Percentiles rank a stretch among this genome's conserved stretches.
phyloP scores from a whole-genome alignment of 64 coral and sea anemone species.

The Dendronephthya gigantea region DNA sequence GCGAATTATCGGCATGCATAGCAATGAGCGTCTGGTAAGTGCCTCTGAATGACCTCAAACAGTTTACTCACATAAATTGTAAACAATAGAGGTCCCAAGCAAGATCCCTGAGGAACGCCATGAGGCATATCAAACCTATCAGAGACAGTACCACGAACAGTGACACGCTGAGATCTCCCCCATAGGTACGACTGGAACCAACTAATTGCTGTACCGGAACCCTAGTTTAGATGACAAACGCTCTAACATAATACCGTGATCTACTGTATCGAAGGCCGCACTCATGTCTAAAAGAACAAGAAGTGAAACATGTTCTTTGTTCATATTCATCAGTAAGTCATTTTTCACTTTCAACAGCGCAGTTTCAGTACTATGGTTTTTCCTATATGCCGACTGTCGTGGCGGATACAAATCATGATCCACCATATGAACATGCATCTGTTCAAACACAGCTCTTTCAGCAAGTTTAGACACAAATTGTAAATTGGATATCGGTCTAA shows the following conservation, averaged over 20 bases:
- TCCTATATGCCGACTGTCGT: background rate
- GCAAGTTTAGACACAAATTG: background rate
- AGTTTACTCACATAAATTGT: no score
- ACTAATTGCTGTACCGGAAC: background rate
- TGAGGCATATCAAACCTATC: background rate
- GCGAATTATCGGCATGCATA: no score
- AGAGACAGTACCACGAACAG: slow-evolving; percentile 18
- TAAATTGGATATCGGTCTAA: background rate
- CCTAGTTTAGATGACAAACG: background rate
- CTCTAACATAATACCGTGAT: slow-evolving; percentile 8
- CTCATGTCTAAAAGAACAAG: background rate
- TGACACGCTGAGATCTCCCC: slow-evolving; percentile 17
- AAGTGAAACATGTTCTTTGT: slow-evolving; percentile 14
- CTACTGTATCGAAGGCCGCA: slow-evolving; percentile 20
- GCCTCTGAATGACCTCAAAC: no score
- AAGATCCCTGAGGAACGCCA: slow-evolving; percentile 3
- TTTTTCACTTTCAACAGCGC: background rate
- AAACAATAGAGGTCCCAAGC: no score
- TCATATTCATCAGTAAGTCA: background rate
- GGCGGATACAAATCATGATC: no score
- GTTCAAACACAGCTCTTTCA: no score
- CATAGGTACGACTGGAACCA: slow-evolving; percentile 17
- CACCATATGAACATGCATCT: no score
- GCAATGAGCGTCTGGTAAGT: no score
- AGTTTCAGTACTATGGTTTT: background rate